These are phyloP conservation scores for Archips xylosteana DNA, from an alignment of 2,888 invertebrate genomes.

Conservation along the genomic window DNA sequence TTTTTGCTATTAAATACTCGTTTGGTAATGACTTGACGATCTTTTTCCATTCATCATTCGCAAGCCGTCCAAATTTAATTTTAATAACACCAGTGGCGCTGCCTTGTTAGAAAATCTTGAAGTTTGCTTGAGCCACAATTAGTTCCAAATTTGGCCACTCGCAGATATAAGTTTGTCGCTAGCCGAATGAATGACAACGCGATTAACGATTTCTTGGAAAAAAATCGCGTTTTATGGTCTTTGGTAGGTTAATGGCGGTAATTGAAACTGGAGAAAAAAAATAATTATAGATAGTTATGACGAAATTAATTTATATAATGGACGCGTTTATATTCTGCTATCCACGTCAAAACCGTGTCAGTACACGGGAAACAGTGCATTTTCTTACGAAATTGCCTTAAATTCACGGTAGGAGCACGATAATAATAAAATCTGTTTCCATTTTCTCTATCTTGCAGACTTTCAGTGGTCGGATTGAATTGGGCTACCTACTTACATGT, in stretches of 20 bases:
- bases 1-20: conserved; percentile 16
- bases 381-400: not conserved
- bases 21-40: conserved; percentile 1
- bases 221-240: conserved; percentile 15
- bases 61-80: conserved; percentile 3
- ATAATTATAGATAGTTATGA: not conserved
- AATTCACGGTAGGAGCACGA: too few species aligned
- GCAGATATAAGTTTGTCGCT: not conserved
- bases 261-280: not conserved
- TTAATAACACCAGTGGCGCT: not conserved
- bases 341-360: too few species aligned
- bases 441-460: too few species aligned
- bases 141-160: not conserved
- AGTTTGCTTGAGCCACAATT: not conserved
- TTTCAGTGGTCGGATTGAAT: too few species aligned
- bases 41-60: conserved; percentile 25
- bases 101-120: not conserved
- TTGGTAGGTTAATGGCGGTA: conserved; percentile 15
- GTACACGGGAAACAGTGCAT: too few species aligned
- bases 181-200: conserved; percentile 13
- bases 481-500: too few species aligned
- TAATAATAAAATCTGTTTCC: too few species aligned
- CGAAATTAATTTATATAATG: not conserved
- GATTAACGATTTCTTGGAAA: not conserved
- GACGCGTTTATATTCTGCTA: too few species aligned